A percentile compares a stretch with the other conserved stretches of the same genome.
phyloP scores from a whole-genome alignment of 2,797 vertebrate species.

The Hippopotamyrus pictus region DNA sequence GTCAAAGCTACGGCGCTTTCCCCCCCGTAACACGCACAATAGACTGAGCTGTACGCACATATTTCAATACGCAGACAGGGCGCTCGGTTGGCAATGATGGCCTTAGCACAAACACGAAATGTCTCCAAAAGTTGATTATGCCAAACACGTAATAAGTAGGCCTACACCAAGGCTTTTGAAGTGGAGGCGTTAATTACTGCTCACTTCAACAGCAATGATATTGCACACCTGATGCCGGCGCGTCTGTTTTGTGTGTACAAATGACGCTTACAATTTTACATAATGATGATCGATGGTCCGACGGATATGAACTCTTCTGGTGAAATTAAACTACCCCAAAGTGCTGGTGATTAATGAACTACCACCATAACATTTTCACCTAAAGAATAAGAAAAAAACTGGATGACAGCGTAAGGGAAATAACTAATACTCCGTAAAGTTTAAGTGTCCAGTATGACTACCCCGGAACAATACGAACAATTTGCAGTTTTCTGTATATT shows the following conservation, averaged over 20 bases:
- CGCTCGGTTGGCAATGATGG: neutral
- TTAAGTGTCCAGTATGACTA: neutral
- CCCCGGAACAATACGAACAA: neutral
- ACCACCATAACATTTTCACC: neutral
- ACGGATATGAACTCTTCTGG: neutral
- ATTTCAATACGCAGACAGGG: neutral
- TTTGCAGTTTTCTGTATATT: neutral
- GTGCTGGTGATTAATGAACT: neutral
- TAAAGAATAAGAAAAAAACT: neutral
- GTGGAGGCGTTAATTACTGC: neutral
- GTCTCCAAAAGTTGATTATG: constrained; percentile 1
- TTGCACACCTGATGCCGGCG: neutral
- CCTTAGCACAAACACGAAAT: neutral
- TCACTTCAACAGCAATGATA: neutral
- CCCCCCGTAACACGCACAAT: no score
- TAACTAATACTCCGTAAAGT: neutral
- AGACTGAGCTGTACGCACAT: neutral
- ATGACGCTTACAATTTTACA: neutral
- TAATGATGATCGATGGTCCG: neutral
- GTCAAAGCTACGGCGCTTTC: no score
- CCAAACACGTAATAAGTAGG: neutral
- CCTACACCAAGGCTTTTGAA: neutral
- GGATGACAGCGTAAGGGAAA: neutral
- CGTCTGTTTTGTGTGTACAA: neutral
- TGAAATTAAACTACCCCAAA: neutral